phyloP scores from a whole-genome alignment of 2,113 vertebrate species.

The Chinchilla lanigera region DNA sequence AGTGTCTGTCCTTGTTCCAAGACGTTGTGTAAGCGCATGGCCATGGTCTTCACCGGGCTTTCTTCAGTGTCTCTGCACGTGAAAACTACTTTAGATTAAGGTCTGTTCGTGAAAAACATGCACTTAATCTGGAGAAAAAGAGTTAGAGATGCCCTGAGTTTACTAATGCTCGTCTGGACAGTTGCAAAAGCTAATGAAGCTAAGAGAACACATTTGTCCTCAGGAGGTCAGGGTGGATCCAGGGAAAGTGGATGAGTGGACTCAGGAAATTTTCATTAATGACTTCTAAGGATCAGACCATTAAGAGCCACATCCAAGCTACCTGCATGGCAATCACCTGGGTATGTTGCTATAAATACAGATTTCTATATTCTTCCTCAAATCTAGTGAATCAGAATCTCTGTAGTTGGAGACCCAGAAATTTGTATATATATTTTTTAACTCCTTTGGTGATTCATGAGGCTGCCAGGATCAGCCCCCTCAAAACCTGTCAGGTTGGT shows the following conservation, averaged over 20 bases:
- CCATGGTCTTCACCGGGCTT: neutral
- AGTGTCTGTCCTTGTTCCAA: neutral
- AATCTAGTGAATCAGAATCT: neutral
- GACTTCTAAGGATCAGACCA: neutral
- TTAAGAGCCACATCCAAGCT: neutral
- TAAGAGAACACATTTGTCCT: neutral
- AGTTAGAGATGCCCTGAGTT: neutral
- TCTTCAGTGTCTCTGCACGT: neutral
- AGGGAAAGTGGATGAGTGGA: neutral
- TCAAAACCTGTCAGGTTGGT: neutral
- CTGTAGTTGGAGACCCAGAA: neutral
- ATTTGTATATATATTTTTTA: neutral
- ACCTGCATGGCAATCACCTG: neutral
- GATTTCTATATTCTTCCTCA: neutral
- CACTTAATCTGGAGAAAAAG: neutral
- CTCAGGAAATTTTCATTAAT: neutral
- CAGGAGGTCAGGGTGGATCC: neutral
- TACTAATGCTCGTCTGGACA: neutral
- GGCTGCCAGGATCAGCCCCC: neutral
- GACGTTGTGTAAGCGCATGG: neutral
- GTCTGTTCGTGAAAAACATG: neutral
- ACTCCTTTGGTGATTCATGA: neutral
- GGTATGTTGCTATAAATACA: neutral
- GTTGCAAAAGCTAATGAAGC: neutral
- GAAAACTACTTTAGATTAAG: neutral